phyloP scores from a whole-genome alignment of 2,797 vertebrate species.

The Enteromius trimaculatus region DNA sequence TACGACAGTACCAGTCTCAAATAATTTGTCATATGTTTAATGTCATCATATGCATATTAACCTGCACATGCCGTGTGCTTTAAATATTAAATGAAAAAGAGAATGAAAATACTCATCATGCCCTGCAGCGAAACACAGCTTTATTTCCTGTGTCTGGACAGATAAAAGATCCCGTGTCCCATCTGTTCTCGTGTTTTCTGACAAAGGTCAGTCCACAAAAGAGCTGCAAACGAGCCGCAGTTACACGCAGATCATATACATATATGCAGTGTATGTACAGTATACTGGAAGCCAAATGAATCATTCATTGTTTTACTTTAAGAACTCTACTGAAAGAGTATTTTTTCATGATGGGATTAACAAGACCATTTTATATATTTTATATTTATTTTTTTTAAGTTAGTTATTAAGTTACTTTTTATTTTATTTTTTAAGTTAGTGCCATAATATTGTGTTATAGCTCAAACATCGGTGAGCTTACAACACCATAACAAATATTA shows the following conservation, averaged over 20 bases:
- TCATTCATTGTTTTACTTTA: background rate
- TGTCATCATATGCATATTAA: conserved; percentile 31
- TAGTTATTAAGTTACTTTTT: too few relatives aligned
- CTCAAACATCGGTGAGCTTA: background rate
- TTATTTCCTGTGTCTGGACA: background rate
- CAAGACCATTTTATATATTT: background rate
- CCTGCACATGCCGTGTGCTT: conserved; percentile 42
- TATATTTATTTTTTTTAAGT: too few relatives aligned
- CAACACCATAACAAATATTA: too few relatives aligned
- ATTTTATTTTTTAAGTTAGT: too few relatives aligned
- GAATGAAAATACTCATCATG: conserved; percentile 19
- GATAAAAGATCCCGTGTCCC: conserved; percentile 51
- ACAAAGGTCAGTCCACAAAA: conserved; percentile 20
- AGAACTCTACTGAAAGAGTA: background rate
- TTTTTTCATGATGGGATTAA: background rate
- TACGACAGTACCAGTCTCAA: background rate
- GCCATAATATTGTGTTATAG: background rate
- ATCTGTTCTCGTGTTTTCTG: conserved; percentile 20
- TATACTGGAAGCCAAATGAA: background rate
- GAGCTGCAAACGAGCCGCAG: background rate
- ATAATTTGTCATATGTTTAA: conserved; percentile 11
- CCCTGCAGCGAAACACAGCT: background rate
- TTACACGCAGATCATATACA: background rate
- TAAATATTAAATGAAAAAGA: conserved; percentile 78
- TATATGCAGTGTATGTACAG: background rate